Evolutionary conservation across 1,140 invertebrate genomes (phyloP).

Genomic region (Amyelois transitella): DNA sequence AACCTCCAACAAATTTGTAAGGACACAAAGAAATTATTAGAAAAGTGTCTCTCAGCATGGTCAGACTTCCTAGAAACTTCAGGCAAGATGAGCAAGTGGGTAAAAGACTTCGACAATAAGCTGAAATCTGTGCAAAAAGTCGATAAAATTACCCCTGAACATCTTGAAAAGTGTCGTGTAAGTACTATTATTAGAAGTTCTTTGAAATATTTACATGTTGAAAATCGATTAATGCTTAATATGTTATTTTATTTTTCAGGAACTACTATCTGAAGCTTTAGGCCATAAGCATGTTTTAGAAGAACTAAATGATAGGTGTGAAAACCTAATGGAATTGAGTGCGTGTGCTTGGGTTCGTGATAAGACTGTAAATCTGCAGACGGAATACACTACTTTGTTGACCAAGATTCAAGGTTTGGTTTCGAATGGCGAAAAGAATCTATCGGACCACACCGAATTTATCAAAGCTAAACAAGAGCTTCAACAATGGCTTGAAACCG

Average conservation of each 20-base stretch:
- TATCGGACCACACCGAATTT: constrained; percentile 92
- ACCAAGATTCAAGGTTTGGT: constrained; percentile 87
- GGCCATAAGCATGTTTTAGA: constrained; percentile 85
- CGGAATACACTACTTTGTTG: constrained; percentile 84
- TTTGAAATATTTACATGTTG: too few relatives aligned
- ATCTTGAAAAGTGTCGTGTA: constrained; percentile 85
- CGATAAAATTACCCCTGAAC: constrained; percentile 87
- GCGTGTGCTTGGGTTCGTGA: constrained; percentile 88
- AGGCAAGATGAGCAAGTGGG: constrained; percentile 85
- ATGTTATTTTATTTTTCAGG: constrained; percentile 48
- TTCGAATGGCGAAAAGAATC: constrained; percentile 89
- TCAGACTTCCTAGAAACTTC: constrained; percentile 87
- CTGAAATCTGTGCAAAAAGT: constrained; percentile 79
- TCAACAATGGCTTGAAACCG: constrained; percentile 86
- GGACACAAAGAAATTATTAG: constrained; percentile 85
- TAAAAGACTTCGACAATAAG: constrained; percentile 82
- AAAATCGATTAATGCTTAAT: constrained; percentile 6
- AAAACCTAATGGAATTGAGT: constrained; percentile 89
- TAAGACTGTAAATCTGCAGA: constrained; percentile 88
- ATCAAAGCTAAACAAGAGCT: constrained; percentile 88
- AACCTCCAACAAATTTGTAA: constrained; percentile 86
- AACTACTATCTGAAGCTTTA: constrained; percentile 84
- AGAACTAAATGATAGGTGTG: constrained; percentile 90
- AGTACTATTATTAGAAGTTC: constrained; percentile 32
- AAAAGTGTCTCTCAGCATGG: constrained; percentile 90